Base-by-base conservation (phyloP, 2,797 vertebrate species). In the Oophaga sylvatica region DNA sequence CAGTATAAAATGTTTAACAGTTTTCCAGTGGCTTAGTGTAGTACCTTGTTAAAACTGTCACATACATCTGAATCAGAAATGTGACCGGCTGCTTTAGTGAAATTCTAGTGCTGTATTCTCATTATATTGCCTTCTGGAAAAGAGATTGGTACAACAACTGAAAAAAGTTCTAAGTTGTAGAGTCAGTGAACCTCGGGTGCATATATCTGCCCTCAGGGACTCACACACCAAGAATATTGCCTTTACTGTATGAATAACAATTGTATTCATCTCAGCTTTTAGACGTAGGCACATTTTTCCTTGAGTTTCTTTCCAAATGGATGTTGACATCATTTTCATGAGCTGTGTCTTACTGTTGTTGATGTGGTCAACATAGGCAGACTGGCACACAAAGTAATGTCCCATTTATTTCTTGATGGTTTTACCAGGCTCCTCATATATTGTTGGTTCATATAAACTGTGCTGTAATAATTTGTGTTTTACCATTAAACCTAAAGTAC, bases 311-410 rank as follows among this genome's bases (percentile, higher is more conserved):
- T 77, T 77, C 45, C 75, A 77, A 77, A 77, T 77, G n/a, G 48
- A 77, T 77, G 45, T 77, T 77, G 75, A 77, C 75, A 77, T 77
- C 48, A 26, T 26, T 77, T 75, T 77, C n/a, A 77, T 56, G 75
- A 77, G 22, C 75, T 53, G 75, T 48, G 75, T 77, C n/a, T 17
- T 76, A 76, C 19, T 10, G 73, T 53, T 76, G 45, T 76, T 76
- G 41, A 76, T 76, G 73, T 76, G 45, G 73, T 53, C 73, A 76
- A 45, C 45, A 11, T 26, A 56, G 45, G 75, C 11, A 13, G 41
- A 4, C 41, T 75, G 71, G 41, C 75, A 77, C n/a, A 77, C 75
- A 26, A 77, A 77, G n/a, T 5, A 56, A 4, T 56, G 22, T 26
- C 20, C 75, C 48, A 77, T 22, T 15, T 15, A 56, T 26, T 77